Evolutionary conservation across 2,888 invertebrate species (phyloP), one percentile per base, ranked within the genome.

Genomic region (Quadriops clusia): DNA sequence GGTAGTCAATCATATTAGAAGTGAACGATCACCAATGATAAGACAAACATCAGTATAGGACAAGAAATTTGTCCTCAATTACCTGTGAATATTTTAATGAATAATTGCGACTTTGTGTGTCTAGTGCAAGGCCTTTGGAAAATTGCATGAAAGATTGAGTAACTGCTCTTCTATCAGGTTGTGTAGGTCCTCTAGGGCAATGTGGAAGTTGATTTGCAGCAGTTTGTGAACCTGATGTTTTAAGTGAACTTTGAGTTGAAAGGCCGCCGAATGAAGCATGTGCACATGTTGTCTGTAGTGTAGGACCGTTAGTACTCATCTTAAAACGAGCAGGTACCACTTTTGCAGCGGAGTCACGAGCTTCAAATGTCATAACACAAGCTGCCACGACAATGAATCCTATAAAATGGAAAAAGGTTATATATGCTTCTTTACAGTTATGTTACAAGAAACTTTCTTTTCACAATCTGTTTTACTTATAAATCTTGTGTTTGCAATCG

Each of bases 291-390:
- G 30, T 24, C 2, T 23, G 23, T 8, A 30, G n/a, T 3, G 32
- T 15, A 3, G 33, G 28, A 8, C 30, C 30, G 3, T 49, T 50
- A 8, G 47, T 47, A 34, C 52, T 54, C 40, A 56, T 23, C 44
- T 71, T 70, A 35, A 74, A 65, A 12, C 77, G 70, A 17, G 86
- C 85, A 1, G 89, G 89, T 9, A 87, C 85, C 30, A 93, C 86
- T 58, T 83, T 84, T 2, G 91, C 87, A 0, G 94, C 87, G 38
- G 87, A 87, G 61, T 95, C 95, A 3, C 94, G 73, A 1, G 91
- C 90, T 56, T 95, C 95, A 54, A 95, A 91, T n/a, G 94, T 95
- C 83, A 95, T 90, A 30, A 97, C 95, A 54, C 94, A 94, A 0
- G 94, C 91, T 16, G 94, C 90, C 12, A 95, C 94, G 21, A 95